Conservation (phyloP, 2,888 invertebrate genomes). For the Acanthosoma haemorrhoidale region DNA sequence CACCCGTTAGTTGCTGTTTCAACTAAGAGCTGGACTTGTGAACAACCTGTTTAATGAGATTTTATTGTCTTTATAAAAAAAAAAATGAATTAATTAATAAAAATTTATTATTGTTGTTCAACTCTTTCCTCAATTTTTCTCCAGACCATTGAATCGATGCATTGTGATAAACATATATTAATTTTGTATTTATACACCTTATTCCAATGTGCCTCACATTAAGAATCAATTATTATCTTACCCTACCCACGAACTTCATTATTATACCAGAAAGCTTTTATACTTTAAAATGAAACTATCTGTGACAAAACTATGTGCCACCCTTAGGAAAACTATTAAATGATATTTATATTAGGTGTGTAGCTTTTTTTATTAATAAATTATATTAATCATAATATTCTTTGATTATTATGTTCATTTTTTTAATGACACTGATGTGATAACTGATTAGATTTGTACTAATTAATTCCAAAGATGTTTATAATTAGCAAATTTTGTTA, state of each 20-base stretch:
- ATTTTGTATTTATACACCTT: no score
- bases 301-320: constrained; percentile 6
- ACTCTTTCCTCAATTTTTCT: no score
- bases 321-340: neutral
- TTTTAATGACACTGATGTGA: neutral
- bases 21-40: no score
- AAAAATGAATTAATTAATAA: no score
- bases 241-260: neutral
- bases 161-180: no score
- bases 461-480: neutral
- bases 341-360: neutral
- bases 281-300: neutral
- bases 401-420: neutral
- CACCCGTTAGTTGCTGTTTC: no score
- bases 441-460: neutral
- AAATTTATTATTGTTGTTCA: no score
- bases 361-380: neutral
- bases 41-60: no score
- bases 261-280: neutral
- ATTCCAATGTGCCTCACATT: no score
- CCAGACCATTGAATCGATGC: no score
- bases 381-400: neutral
- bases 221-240: neutral
- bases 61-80: no score
- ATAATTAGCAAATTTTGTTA: neutral